These are phyloP conservation scores for Megaptera novaeangliae DNA, from an alignment of 2,113 vertebrate genomes.

Conservation along the genomic window DNA sequence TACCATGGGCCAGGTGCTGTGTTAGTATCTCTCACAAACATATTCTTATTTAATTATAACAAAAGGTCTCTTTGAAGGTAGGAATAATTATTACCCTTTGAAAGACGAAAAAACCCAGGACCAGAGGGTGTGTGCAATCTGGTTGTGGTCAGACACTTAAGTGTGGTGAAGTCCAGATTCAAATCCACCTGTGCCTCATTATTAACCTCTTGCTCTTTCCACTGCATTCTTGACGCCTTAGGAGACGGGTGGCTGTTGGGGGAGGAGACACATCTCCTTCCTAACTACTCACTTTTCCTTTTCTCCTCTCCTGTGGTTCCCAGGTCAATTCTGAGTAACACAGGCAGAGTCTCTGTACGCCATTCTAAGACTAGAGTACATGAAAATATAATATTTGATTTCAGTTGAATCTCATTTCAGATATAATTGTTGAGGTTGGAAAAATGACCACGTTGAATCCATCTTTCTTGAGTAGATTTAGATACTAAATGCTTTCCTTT, in stretches of 20 bases:
- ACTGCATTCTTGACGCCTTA: not conserved
- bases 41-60: not conserved
- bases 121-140: not conserved
- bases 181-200: not conserved
- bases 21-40: not conserved
- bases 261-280: not conserved
- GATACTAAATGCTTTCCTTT: not conserved
- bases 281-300: not conserved
- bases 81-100: not conserved
- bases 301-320: not conserved
- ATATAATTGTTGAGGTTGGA: not conserved
- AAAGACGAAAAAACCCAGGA: not conserved
- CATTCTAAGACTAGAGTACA: not conserved
- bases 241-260: not conserved
- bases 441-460: not conserved
- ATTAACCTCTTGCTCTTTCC: not conserved
- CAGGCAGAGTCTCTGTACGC: not conserved
- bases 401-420: not conserved
- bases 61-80: not conserved
- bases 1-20: not conserved
- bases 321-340: not conserved
- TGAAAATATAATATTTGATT: not conserved
- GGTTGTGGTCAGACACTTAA: not conserved
- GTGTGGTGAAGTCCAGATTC: not conserved
- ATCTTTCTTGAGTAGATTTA: not conserved